These are phyloP conservation scores for Hippasteria phrygiana DNA, from an alignment of 53 echinoderm and acorn worm species.

Conservation along the genomic window DNA sequence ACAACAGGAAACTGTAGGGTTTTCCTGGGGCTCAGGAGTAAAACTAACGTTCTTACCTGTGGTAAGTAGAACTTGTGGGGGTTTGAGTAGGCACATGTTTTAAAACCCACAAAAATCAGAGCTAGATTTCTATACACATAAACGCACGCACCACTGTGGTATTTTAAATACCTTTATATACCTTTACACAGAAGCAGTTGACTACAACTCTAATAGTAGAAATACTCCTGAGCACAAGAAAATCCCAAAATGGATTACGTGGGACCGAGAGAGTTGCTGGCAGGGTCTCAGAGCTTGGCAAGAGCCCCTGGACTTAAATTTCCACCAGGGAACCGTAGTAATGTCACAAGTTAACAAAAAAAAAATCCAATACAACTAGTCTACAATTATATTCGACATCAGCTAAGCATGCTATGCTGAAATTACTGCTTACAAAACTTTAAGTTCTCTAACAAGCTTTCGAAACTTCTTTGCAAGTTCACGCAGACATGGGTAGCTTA, in stretches of 20 bases:
- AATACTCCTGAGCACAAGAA: background rate
- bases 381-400: no score
- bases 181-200: background rate
- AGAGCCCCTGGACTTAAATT: background rate
- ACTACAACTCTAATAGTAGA: background rate
- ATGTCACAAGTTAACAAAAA: no score
- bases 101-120: slow-evolving; percentile 6
- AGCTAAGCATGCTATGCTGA: no score
- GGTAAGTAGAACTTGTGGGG: background rate
- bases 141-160: background rate
- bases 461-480: no score
- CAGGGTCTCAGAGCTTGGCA: background rate
- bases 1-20: background rate
- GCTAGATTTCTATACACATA: slow-evolving; percentile 14
- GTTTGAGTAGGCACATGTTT: slow-evolving; percentile 17
- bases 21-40: slow-evolving; percentile 11
- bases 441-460: no score
- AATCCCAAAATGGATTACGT: background rate
- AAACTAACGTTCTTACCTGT: background rate
- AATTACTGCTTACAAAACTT: no score
- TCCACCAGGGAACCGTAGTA: background rate
- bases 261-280: background rate
- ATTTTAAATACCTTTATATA: slow-evolving; percentile 9
- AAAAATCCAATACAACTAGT: no score
- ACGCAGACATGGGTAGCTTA: no score